Evolutionary conservation across 2,113 vertebrate genomes (phyloP).

Genomic region (Centropristis striata): DNA sequence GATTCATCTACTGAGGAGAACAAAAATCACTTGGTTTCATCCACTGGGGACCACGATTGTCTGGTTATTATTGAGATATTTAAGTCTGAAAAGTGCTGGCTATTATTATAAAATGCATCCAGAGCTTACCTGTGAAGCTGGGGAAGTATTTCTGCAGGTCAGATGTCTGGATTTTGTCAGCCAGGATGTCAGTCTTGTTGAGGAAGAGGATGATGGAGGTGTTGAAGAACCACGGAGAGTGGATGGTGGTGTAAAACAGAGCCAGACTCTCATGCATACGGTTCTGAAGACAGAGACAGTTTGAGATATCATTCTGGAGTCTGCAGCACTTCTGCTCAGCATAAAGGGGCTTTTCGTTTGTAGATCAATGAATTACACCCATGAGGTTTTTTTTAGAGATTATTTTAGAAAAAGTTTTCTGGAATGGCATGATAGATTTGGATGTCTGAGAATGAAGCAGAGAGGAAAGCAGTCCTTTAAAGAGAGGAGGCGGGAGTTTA

Average conservation of each 20-base stretch:
- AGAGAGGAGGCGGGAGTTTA: slow-evolving; percentile 20
- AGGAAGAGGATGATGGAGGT: slow-evolving; percentile 94
- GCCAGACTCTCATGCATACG: slow-evolving; percentile 93
- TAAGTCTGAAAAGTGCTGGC: neutral
- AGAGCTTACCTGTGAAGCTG: slow-evolving; percentile 84
- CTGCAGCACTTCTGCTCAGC: neutral
- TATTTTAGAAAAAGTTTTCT: neutral
- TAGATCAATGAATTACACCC: neutral
- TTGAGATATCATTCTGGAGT: neutral
- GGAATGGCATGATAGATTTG: neutral
- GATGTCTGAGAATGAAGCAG: slow-evolving; percentile 13
- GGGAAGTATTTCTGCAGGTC: slow-evolving; percentile 90
- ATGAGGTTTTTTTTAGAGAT: neutral
- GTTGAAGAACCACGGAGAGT: slow-evolving; percentile 89
- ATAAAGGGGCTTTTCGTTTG: neutral
- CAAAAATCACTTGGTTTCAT: too few species aligned
- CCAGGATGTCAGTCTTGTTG: slow-evolving; percentile 93
- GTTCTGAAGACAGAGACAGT: slow-evolving; percentile 82
- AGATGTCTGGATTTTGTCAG: slow-evolving; percentile 90
- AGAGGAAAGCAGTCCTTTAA: neutral
- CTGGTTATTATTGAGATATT: neutral
- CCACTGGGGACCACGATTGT: too few species aligned
- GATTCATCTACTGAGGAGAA: too few species aligned
- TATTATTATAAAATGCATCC: neutral
- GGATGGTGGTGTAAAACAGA: slow-evolving; percentile 92